Evolutionary conservation across 2,888 invertebrate genomes (phyloP).

Genomic region (Blastobasis lacticolella): DNA sequence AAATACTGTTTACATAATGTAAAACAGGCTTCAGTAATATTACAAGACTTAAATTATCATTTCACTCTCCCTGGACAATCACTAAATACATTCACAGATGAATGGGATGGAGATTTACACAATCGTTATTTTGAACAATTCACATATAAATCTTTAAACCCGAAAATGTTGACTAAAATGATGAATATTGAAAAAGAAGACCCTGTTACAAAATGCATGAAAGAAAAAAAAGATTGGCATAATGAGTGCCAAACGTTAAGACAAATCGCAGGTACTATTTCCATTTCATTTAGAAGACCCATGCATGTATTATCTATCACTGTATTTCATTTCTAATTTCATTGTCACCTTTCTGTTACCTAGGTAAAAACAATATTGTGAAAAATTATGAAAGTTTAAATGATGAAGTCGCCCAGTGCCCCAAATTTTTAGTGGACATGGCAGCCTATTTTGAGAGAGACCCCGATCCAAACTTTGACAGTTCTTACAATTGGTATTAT

Average conservation of each 20-base stretch:
- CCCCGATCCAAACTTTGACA: conserved; percentile 52
- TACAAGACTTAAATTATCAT: conserved; percentile 23
- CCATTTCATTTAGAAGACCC: too few relatives aligned
- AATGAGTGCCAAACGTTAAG: background rate
- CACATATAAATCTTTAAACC: conserved; percentile 42
- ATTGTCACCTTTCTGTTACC: background rate
- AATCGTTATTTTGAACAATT: conserved; percentile 50
- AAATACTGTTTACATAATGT: conserved; percentile 33
- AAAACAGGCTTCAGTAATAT: conserved; percentile 22
- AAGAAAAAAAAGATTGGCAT: conserved; percentile 44
- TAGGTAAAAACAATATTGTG: conserved; percentile 16
- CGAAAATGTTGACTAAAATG: conserved; percentile 42
- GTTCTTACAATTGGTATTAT: conserved; percentile 63
- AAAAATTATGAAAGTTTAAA: conserved; percentile 33
- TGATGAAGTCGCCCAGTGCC: conserved; percentile 50
- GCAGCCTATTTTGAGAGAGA: conserved; percentile 47
- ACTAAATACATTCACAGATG: conserved; percentile 37
- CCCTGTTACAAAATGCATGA: conserved; percentile 42
- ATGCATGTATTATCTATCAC: too few relatives aligned
- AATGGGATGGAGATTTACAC: conserved; percentile 53
- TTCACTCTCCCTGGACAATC: conserved; percentile 39
- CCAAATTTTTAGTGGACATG: conserved; percentile 43
- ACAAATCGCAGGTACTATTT: background rate
- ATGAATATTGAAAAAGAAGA: conserved; percentile 34
- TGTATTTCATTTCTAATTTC: too few relatives aligned